Conservation (phyloP, 2,113 vertebrate species). For the Pavo muticus region DNA sequence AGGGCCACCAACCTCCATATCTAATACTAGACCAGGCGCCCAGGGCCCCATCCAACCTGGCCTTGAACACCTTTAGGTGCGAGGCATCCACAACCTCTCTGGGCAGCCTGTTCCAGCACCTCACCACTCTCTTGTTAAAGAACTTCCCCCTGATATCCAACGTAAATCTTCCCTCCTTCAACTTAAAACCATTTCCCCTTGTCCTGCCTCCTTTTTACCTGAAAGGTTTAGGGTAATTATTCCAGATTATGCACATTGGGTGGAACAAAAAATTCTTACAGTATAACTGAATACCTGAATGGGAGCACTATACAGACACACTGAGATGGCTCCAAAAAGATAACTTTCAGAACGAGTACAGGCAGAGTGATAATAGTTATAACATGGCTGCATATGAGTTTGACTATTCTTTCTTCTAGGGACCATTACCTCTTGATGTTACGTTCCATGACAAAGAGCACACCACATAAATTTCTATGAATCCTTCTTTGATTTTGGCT, state of each 20-base stretch:
- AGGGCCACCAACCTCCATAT: no score
- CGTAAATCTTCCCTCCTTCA: no score
- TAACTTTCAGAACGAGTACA: background rate
- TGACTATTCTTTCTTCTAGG: background rate
- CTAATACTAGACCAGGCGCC: no score
- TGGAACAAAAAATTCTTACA: slow-evolving; percentile 7
- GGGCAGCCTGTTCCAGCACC: no score
- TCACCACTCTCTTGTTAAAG: no score
- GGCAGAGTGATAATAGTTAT: background rate
- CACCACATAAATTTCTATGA: background rate
- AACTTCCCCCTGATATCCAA: no score
- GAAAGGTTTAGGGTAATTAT: background rate
- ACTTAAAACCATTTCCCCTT: no score
- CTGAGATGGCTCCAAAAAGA: background rate
- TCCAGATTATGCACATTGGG: slow-evolving; percentile 41
- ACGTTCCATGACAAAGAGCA: background rate
- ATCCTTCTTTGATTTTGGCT: no score
- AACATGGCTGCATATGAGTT: background rate
- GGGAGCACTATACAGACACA: background rate
- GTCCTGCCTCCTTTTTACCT: no score
- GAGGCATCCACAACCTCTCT: no score
- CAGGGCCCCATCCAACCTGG: no score
- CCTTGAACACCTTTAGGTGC: no score
- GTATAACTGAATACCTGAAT: background rate
- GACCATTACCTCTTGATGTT: background rate